Base-by-base conservation (phyloP, 2,797 vertebrate genomes). In the Simalia tracyae region DNA sequence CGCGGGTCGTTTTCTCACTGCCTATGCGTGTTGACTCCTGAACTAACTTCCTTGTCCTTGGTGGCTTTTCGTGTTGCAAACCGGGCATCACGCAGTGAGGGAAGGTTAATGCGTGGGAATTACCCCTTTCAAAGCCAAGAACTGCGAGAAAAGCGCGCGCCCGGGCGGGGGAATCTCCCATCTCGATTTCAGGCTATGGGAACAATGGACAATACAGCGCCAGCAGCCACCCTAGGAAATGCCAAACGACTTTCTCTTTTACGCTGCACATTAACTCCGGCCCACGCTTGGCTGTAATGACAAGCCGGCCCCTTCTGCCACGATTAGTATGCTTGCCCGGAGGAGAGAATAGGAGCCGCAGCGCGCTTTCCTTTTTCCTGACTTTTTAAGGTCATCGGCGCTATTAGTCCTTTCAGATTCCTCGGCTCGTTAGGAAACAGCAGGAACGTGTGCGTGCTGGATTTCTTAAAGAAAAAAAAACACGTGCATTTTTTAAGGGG, bases 331-430 rank as follows among this genome's bases (percentile, higher is more conserved):
- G 81, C 36, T 17, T 42, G 72, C 88, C 91, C 36, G 22, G 54
- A 85, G 88, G 88, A 72, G n/a, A 22, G 61, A 24, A 56, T 19
- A 15, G 7, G 1, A 36, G 2, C 8, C 56, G 64, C 19, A 3
- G 66, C 84, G 15, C 59, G 42, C 88, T 92, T 93, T 94, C 95
- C 94, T 92, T 94, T 92, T 36, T 57, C 94, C 91, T 57, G 92
- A 88, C 86, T 93, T 94, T 92, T 95, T 96, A 56, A 95, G 93
- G 64, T 92, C 92, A 93, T 54, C 87, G 94, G 94, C 22, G 5
- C 19, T 14, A 24, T 24, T 66, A 36, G 5, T 28, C 56, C 56
- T 66, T 54, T 26, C 7, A 28, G 11, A 56, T 66, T 24, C 89
- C 36, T 22, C 7, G 36, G 26, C n/a, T 72, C 28, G 2, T 81